Conservation (phyloP, 2,113 vertebrate genomes). For the Limnothrissa miodon region DNA sequence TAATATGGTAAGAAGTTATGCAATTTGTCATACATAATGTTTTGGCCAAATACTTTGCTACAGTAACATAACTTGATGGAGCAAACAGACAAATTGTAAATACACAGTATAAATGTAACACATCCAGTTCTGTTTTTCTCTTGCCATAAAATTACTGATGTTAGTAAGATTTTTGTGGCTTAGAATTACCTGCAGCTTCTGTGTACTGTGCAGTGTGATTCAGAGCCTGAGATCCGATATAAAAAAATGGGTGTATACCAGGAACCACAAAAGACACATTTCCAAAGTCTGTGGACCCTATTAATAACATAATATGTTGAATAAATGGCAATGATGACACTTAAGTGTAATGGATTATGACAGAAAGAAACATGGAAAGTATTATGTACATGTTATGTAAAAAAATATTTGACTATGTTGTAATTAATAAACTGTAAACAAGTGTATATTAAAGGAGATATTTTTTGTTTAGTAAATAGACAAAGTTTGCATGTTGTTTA, state of each 20-base stretch:
- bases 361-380: background rate
- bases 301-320: background rate
- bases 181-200: conserved; percentile 76
- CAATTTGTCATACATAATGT: background rate
- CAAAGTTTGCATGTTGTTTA: background rate
- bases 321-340: background rate
- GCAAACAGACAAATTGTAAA: background rate
- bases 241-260: conserved; percentile 85
- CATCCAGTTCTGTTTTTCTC: background rate
- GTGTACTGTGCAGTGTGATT: conserved; percentile 87
- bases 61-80: background rate
- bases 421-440: background rate
- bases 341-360: background rate
- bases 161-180: background rate
- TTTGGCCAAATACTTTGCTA: background rate
- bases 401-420: background rate
- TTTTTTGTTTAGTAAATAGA: background rate
- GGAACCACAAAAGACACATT: conserved; percentile 81
- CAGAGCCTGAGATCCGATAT: conserved; percentile 77
- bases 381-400: background rate
- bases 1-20: background rate
- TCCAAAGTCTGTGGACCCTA: conserved; percentile 89
- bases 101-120: background rate
- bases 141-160: background rate
- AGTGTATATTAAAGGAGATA: background rate